Conservation (phyloP, 2,797 vertebrate genomes). For the Lates japonicus region DNA sequence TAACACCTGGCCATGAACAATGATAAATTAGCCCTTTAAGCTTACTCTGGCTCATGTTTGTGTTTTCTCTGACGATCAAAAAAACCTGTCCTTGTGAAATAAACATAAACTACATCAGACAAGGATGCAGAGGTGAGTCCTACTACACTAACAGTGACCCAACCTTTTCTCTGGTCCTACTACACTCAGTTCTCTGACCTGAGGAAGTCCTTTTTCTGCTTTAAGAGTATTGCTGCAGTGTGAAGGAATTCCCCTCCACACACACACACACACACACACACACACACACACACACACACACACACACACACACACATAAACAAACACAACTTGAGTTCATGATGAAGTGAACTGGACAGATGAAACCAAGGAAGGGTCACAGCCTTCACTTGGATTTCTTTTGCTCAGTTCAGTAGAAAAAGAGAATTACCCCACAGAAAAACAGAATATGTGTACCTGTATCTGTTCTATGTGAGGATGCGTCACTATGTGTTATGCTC, state of each 20-base stretch:
- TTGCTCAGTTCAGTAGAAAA: constrained; percentile 8
- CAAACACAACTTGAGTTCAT: not conserved
- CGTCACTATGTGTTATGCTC: not conserved
- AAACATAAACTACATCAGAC: not conserved
- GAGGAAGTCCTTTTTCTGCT: constrained; percentile 20
- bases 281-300: not conserved
- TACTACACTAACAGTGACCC: not conserved
- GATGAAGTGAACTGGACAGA: constrained; percentile 7
- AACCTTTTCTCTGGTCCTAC: constrained; percentile 15
- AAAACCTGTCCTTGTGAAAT: not conserved
- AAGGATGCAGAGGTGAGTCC: not conserved
- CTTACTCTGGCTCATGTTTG: not conserved
- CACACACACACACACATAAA: not conserved
- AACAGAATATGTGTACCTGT: not conserved
- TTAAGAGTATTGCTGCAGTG: not conserved
- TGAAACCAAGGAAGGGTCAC: not conserved
- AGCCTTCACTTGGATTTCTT: constrained; percentile 10
- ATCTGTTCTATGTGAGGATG: not conserved
- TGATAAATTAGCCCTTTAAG: not conserved
- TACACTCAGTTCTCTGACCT: constrained; percentile 23
- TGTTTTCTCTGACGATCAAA: not conserved
- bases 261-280: not conserved
- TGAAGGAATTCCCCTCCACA: not conserved
- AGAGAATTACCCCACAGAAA: not conserved
- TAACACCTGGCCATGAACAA: not conserved